phyloP scores from a whole-genome alignment of 2,797 vertebrate genomes.

The Bradypodion ventrale region DNA sequence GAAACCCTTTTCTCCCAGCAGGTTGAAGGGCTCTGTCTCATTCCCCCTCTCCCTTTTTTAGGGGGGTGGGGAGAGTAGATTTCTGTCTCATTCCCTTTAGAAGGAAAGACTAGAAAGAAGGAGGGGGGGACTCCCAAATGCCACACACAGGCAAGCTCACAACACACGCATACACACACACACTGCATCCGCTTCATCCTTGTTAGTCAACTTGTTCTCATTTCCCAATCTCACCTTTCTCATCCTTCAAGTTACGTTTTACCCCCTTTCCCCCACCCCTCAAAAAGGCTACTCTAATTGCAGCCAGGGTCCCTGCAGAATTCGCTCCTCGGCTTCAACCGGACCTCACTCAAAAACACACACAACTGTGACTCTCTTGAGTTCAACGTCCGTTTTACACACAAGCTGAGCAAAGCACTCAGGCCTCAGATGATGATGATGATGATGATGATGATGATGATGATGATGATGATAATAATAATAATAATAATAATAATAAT shows the following conservation, averaged over 20 bases:
- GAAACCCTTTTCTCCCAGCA: constrained; percentile 56
- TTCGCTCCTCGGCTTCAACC: background rate
- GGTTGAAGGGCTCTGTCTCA: constrained; percentile 58
- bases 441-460: too few species aligned
- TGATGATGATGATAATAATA: too few species aligned
- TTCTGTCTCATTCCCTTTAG: constrained; percentile 23
- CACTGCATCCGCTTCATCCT: background rate
- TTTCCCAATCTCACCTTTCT: constrained; percentile 37
- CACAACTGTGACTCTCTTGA: background rate
- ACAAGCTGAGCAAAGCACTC: too few species aligned
- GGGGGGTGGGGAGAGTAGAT: constrained; percentile 17
- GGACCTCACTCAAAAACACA: background rate
- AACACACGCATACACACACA: too few species aligned
- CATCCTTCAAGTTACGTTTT: constrained; percentile 6
- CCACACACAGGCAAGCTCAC: constrained; percentile 76
- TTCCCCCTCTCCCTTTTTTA: constrained; percentile 24
- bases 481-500: too few species aligned
- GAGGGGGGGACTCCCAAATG: constrained; percentile 63
- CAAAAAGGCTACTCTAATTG: background rate
- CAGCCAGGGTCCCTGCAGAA: background rate
- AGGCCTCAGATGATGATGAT: too few species aligned
- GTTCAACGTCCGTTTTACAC: too few species aligned
- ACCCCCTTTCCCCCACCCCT: too few species aligned
- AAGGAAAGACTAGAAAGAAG: constrained; percentile 33
- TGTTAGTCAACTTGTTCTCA: constrained; percentile 27